phyloP scores from a whole-genome alignment of 2,113 vertebrate genomes.

The Lamprologus ornatipinnis region DNA sequence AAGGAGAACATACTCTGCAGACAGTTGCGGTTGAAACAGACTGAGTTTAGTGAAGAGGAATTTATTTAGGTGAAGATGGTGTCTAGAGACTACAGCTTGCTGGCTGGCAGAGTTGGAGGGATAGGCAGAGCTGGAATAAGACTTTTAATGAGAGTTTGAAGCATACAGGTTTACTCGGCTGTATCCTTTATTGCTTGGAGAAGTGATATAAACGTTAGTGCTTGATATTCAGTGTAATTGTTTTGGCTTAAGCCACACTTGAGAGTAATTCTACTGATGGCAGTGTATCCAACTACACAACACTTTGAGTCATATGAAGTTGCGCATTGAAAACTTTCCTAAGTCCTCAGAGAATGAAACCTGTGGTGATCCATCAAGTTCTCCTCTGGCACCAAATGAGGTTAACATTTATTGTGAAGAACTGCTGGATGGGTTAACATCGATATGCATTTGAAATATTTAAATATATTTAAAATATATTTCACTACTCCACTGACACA shows the following conservation, averaged over 20 bases:
- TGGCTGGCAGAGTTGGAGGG: neutral
- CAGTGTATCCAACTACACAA: neutral
- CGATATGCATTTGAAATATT: neutral
- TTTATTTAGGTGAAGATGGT: constrained; percentile 6
- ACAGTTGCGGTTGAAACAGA: neutral
- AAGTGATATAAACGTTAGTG: neutral
- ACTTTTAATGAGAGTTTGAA: neutral
- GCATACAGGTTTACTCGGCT: neutral
- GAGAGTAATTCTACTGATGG: neutral
- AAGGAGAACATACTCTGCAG: neutral
- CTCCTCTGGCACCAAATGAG: neutral
- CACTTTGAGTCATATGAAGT: neutral
- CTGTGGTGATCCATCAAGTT: neutral
- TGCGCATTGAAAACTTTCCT: neutral
- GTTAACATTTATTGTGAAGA: neutral
- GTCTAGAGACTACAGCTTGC: neutral
- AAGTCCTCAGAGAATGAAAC: neutral
- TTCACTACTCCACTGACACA: neutral
- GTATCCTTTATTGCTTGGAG: neutral
- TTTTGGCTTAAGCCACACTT: neutral
- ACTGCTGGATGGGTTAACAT: neutral
- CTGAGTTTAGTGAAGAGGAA: neutral
- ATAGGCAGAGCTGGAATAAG: neutral
- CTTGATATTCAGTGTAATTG: neutral
- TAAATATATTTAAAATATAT: neutral